These are phyloP conservation scores for Drosophila pachea DNA, from an alignment of 1,140 invertebrate genomes.

Conservation along the genomic window DNA sequence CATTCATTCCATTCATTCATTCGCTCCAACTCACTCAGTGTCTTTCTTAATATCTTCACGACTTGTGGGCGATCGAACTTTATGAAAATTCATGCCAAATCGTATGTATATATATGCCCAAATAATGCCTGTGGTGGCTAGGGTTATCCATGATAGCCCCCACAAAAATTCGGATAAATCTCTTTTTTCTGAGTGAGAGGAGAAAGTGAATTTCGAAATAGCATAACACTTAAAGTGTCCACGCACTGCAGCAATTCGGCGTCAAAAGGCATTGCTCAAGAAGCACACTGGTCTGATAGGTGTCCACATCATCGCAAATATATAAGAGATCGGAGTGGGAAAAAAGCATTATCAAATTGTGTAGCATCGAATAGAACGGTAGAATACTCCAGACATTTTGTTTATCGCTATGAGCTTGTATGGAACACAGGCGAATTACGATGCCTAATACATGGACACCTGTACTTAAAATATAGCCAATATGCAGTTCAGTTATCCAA, in stretches of 20 bases:
- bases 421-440: not conserved
- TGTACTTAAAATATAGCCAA: constrained; percentile 26
- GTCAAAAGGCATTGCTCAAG: constrained; percentile 28
- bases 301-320: constrained; percentile 38
- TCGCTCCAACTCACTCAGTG: constrained; percentile 26
- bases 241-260: constrained; percentile 55
- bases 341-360: constrained; percentile 22
- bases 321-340: too few relatives aligned
- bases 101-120: constrained; percentile 17
- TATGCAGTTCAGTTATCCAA: not conserved
- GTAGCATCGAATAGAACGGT: constrained; percentile 32
- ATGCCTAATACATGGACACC: constrained; percentile 36
- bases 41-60: constrained; percentile 1
- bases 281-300: constrained; percentile 42
- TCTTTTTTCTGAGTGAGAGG: too few relatives aligned
- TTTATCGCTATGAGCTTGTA: too few relatives aligned
- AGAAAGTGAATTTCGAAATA: not conserved
- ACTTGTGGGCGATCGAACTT: not conserved
- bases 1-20: too few relatives aligned
- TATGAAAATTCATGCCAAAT: not conserved
- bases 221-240: not conserved
- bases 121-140: not conserved
- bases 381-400: too few relatives aligned
- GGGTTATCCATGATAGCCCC: not conserved
- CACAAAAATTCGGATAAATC: not conserved